Percentiles rank a stretch among this genome's conserved stretches.
Conservation (phyloP, 2,888 invertebrate species). For the Imbricaverruca yamaguchii region DNA sequence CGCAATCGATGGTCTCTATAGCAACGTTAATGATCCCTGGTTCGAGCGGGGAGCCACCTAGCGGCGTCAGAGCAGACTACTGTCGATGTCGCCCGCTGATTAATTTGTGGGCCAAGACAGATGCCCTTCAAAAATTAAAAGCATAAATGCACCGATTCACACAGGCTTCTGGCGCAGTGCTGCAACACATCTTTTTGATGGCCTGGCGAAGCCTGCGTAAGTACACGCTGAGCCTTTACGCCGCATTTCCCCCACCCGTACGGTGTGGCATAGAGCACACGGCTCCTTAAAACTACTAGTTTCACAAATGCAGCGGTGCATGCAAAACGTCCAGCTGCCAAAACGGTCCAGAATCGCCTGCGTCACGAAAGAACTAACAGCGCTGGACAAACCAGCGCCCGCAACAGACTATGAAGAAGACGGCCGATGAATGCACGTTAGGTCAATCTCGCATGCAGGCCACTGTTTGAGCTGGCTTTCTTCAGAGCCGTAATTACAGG, state of each 20-base stretch:
- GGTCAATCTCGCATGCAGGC: neutral
- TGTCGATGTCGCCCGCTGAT: neutral
- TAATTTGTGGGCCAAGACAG: neutral
- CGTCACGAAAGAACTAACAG: neutral
- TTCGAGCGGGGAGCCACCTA: neutral
- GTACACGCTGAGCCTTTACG: neutral
- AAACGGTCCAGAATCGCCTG: conserved; percentile 1
- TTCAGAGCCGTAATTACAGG: neutral
- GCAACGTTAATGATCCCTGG: conserved; percentile 16
- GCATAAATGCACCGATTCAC: neutral
- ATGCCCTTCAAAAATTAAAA: neutral
- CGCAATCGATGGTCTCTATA: conserved; percentile 10
- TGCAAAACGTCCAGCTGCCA: neutral
- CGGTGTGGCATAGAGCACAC: neutral
- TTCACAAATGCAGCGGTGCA: conserved; percentile 6
- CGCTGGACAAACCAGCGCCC: neutral
- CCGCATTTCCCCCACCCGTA: neutral
- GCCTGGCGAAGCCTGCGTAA: too few species aligned
- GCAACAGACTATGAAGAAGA: neutral
- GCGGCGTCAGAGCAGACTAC: neutral
- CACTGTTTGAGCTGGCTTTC: neutral
- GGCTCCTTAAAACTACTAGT: neutral
- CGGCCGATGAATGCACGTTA: neutral
- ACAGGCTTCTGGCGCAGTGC: neutral
- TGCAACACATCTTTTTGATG: too few species aligned